phyloP scores from a whole-genome alignment of 2,888 invertebrate species.

The Drosophila neoperkinsi region DNA sequence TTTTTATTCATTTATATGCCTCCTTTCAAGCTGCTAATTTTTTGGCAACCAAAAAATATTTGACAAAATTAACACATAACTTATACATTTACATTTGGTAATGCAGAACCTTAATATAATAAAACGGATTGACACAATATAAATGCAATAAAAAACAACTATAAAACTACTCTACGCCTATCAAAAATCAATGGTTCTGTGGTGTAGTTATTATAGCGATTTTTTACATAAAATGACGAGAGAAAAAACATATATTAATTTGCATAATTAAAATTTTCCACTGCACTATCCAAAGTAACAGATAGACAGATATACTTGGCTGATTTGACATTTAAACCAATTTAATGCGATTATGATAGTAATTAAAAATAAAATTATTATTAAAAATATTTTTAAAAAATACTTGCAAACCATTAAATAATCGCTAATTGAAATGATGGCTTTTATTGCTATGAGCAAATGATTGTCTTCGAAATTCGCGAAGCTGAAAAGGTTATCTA shows the following conservation, averaged over 20 bases:
- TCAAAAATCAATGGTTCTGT: neutral
- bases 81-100: neutral
- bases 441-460: neutral
- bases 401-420: neutral
- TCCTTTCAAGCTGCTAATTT: conserved; percentile 12
- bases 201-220: neutral
- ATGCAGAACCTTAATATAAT: neutral
- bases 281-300: neutral
- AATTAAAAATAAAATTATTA: neutral
- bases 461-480: neutral
- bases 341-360: neutral
- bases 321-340: neutral
- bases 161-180: rapidly evolving
- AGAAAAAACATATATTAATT: neutral
- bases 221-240: neutral
- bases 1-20: conserved; percentile 32
- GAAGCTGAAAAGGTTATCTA: neutral
- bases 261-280: neutral
- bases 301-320: neutral
- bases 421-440: neutral
- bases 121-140: neutral
- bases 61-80: conserved; percentile 36
- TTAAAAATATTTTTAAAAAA: neutral
- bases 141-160: neutral
- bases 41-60: conserved; percentile 13